Percentiles rank a stretch among this genome's conserved stretches.
Evolutionary conservation across 1,140 invertebrate species (phyloP).

Genomic region (Apocrypta bakeri): DNA sequence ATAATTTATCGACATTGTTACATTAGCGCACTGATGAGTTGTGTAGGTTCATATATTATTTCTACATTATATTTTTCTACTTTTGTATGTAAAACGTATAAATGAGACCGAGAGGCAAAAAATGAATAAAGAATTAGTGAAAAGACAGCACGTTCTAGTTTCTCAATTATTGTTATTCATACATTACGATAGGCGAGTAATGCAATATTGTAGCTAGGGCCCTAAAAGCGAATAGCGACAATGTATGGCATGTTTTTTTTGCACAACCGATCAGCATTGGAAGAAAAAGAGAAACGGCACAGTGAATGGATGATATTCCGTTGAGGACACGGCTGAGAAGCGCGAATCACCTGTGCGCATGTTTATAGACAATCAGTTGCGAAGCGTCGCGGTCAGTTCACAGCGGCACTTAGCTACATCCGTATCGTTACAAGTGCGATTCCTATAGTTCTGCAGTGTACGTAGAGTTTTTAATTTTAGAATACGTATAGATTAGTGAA

Average conservation of each 20-base stretch:
- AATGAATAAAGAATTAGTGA: neutral
- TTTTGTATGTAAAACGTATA: neutral
- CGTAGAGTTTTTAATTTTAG: neutral
- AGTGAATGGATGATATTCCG: neutral
- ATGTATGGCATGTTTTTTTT: no score
- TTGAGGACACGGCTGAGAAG: neutral
- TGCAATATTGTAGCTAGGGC: no score
- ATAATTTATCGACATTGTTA: neutral
- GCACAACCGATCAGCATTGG: no score
- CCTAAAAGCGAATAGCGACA: no score
- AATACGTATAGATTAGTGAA: neutral
- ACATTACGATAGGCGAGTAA: no score
- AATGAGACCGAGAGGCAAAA: neutral
- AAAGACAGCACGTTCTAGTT: neutral
- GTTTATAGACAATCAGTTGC: neutral
- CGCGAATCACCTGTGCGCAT: neutral
- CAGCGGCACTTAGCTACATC: neutral
- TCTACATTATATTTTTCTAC: neutral
- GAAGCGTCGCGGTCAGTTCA: neutral
- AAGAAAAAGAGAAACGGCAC: no score
- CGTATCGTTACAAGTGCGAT: no score
- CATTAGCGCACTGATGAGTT: neutral
- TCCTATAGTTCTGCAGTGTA: neutral
- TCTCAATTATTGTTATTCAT: no score
- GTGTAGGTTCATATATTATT: neutral